A percentile compares a stretch with the other conserved stretches of the same genome.
These are phyloP conservation scores for Sycobia sp. DNA, from an alignment of 1,140 invertebrate species.

Conservation along the genomic window DNA sequence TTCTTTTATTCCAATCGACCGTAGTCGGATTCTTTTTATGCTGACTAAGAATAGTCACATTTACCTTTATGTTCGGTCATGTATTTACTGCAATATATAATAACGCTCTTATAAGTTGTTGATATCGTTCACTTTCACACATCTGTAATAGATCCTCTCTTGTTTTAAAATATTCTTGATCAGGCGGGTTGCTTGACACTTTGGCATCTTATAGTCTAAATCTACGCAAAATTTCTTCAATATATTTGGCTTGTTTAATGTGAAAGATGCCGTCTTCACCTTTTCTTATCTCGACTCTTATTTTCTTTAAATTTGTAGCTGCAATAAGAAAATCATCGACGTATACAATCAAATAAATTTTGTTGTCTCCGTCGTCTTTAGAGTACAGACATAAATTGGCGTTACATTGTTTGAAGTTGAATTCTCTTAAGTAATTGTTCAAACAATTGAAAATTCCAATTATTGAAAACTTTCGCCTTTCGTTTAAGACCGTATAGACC, in stretches of 20 bases:
- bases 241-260: conserved; percentile 1
- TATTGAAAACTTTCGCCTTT: too few species aligned
- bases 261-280: background rate
- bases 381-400: background rate
- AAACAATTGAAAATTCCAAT: conserved; percentile 40
- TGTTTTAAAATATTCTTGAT: background rate
- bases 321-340: conserved; percentile 7
- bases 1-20: conserved; percentile 36
- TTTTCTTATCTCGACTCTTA: background rate
- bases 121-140: background rate
- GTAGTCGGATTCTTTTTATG: conserved; percentile 38
- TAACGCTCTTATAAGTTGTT: conserved; percentile 25
- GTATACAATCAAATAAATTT: conserved; percentile 10
- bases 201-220: background rate
- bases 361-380: conserved; percentile 21
- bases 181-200: background rate
- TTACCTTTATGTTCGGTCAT: conserved; percentile 50
- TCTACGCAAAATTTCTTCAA: background rate
- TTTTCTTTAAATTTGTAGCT: background rate
- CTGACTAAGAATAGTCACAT: conserved; percentile 44
- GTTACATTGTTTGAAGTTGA: background rate
- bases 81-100: conserved; percentile 46
- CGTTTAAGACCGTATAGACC: background rate
- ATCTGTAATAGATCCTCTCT: background rate
- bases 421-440: too few species aligned